Evolutionary conservation across 30 jellyfish, hydroid and myxozoan species (phyloP), one percentile per base, ranked within the genome.

Genomic region (Cassiopea xamachana): DNA sequence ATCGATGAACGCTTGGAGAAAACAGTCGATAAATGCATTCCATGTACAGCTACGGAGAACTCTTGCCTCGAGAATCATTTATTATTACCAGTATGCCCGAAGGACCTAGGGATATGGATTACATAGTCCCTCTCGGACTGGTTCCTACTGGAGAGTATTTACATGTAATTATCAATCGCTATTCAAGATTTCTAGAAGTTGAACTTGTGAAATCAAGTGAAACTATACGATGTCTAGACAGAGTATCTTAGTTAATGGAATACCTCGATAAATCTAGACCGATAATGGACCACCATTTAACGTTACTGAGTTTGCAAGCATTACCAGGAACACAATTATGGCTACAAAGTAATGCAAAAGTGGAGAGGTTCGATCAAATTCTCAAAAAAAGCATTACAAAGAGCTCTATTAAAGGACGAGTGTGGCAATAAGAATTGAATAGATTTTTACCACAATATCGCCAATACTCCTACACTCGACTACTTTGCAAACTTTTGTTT

Each of bases 311-410:
- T 75, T 75, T 48, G 84, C 59, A 45, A 49, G 44, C 59, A 46
- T 46, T 46, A 50, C 88, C 88, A 79, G 59, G 75, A 48, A 79
- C 88, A 60, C 88, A 1, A 3, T 50, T 50, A 44, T 79, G 88
- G 88, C 88, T 44, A 46, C 88, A 79, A 48, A 72, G 77, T 46
- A 79, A 79, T 39, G 88, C 77, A 50, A 27, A 79, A 17, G 88
- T 79, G 6, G 80, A 79, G 60, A 8, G 79, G 16, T 51, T 79
- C 43, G 48, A 46, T 16, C 48, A 43, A 55, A 81, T 50, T n/a
- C 44, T 47, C 44, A 72, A 17, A 60, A 79, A 48, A 48, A 50
- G 39, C 77, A 16, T 13, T 79, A n/a, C 88, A 79, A 79, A 60
- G 77, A 16, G 88, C 88, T 16, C 77, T 8, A 15, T n/a, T 55